Conservation (phyloP, 2,113 vertebrate genomes). For the Tamias sibiricus region DNA sequence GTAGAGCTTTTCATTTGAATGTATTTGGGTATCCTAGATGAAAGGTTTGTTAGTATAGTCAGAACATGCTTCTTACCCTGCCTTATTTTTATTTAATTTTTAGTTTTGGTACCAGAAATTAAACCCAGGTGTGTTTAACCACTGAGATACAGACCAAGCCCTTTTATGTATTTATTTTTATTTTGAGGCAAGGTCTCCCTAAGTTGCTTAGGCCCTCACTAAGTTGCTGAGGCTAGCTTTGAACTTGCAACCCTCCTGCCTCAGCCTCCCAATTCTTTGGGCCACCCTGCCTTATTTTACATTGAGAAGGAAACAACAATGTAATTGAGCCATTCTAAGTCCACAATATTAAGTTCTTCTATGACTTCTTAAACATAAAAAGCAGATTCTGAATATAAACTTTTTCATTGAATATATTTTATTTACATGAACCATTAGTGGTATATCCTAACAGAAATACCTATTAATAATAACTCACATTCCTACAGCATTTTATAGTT, state of each 20-base stretch:
- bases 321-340: neutral
- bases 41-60: neutral
- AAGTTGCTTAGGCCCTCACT: too few relatives aligned
- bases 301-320: neutral
- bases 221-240: too few relatives aligned
- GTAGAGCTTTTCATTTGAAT: neutral
- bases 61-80: neutral
- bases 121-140: too few relatives aligned
- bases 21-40: neutral
- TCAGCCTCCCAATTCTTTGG: too few relatives aligned
- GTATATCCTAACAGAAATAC: neutral
- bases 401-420: conserved; percentile 19
- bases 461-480: neutral
- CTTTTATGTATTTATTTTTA: too few relatives aligned
- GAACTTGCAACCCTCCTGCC: too few relatives aligned
- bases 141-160: too few relatives aligned
- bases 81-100: neutral
- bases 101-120: too few relatives aligned
- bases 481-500: neutral
- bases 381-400: neutral
- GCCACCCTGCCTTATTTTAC: neutral
- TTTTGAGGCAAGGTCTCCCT: too few relatives aligned
- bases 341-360: neutral
- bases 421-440: conserved; percentile 3
- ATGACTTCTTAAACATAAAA: conserved; percentile 8